These are phyloP conservation scores for Opisthocomus hoazin DNA, from an alignment of 2,113 vertebrate species.

Conservation along the genomic window DNA sequence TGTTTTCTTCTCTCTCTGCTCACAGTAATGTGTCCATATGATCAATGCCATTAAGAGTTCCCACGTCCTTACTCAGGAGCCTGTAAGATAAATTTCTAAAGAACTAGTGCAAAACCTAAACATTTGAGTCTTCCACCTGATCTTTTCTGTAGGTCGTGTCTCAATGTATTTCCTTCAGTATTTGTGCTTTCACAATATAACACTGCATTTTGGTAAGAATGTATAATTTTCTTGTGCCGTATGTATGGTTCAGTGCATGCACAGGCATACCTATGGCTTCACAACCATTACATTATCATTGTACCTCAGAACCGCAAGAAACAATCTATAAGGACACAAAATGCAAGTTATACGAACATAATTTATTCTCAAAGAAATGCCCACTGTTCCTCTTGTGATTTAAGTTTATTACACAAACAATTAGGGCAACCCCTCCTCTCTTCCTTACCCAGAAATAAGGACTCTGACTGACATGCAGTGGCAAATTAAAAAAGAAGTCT, in stretches of 20 bases:
- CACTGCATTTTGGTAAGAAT: background rate
- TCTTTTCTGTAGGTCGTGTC: background rate
- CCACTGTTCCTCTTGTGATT: background rate
- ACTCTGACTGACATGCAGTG: background rate
- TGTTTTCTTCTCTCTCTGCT: background rate
- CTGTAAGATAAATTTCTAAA: background rate
- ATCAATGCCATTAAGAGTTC: background rate
- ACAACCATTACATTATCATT: background rate
- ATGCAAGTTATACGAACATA: rapidly evolving
- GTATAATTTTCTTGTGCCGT: background rate
- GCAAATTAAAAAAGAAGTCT: background rate
- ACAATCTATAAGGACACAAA: background rate
- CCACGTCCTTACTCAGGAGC: background rate
- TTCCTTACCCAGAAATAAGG: background rate
- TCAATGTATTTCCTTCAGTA: background rate
- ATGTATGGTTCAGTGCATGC: background rate
- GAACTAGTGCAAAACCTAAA: background rate
- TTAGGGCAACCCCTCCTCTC: background rate
- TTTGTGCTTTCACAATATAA: background rate
- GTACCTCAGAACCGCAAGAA: background rate
- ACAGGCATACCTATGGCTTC: background rate
- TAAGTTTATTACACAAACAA: background rate
- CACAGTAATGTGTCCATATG: background rate
- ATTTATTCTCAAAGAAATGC: background rate
- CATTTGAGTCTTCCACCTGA: background rate